Evolutionary conservation across 1,140 invertebrate genomes (phyloP).

Genomic region (Telenomus remus): DNA sequence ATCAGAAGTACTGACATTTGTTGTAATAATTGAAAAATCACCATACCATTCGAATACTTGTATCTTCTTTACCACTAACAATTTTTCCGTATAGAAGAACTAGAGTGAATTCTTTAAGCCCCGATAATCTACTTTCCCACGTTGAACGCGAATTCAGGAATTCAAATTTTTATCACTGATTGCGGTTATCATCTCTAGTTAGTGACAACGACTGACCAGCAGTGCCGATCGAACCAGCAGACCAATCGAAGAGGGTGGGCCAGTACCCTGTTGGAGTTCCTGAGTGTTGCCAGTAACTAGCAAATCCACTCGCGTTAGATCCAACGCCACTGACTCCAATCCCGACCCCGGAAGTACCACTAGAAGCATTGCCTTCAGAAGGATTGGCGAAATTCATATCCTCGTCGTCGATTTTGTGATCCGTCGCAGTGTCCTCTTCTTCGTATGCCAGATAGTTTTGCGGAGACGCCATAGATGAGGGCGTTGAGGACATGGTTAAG

Average conservation of each 20-base stretch:
- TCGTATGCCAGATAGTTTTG: conserved; percentile 72
- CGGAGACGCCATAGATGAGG: conserved; percentile 71
- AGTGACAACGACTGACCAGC: conserved; percentile 65
- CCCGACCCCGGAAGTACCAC: conserved; percentile 55
- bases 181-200: conserved; percentile 67
- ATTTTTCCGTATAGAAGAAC: background rate
- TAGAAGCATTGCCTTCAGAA: conserved; percentile 16
- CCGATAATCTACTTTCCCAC: conserved; percentile 23
- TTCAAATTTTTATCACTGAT: conserved; percentile 56
- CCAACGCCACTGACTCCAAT: conserved; percentile 59
- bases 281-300: conserved; percentile 72
- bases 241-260: conserved; percentile 73
- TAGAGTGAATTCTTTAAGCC: too few relatives aligned
- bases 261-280: conserved; percentile 66
- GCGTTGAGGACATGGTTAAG: conserved; percentile 71
- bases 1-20: too few relatives aligned
- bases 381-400: conserved; percentile 43
- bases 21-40: too few relatives aligned
- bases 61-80: too few relatives aligned
- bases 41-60: too few relatives aligned
- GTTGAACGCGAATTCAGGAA: conserved; percentile 40
- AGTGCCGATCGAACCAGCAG: conserved; percentile 65
- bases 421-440: conserved; percentile 69
- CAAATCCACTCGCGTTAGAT: conserved; percentile 56
- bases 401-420: conserved; percentile 68